phyloP scores from a whole-genome alignment of 2,113 vertebrate genomes.

The Scolopax mira region DNA sequence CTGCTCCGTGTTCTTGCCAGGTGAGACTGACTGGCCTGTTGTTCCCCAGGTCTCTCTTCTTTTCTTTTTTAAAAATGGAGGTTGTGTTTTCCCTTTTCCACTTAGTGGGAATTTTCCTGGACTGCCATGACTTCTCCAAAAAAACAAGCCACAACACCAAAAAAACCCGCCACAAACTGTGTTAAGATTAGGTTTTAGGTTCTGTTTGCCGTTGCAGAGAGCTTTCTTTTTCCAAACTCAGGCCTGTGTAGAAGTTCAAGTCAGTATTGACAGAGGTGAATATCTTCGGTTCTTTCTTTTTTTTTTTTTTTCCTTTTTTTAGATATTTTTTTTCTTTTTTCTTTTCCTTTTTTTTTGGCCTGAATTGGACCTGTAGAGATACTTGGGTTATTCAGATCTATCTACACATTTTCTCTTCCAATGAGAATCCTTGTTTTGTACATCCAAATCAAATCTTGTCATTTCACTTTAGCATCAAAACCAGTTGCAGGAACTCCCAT shows the following conservation, averaged over 20 bases:
- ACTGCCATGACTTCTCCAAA: no score
- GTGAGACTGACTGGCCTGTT: no score
- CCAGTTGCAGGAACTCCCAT: neutral
- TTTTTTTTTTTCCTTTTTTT: neutral
- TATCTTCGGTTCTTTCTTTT: neutral
- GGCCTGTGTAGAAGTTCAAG: neutral
- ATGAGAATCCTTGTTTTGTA: neutral
- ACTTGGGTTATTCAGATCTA: neutral
- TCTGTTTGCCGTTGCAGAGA: neutral
- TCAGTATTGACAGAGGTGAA: neutral
- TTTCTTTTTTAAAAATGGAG: no score
- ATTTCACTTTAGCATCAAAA: neutral
- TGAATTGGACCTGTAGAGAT: neutral
- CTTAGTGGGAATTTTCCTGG: no score
- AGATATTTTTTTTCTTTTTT: neutral
- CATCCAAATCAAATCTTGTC: neutral
- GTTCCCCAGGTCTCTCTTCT: no score
- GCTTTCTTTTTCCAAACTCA: neutral
- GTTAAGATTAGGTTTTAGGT: neutral
- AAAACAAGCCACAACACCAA: neutral
- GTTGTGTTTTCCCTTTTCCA: no score
- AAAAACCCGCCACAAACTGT: neutral
- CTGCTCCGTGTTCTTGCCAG: no score
- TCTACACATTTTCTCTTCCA: neutral
- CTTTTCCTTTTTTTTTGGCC: neutral